A percentile compares a stretch with the other conserved stretches of the same genome.
phyloP scores from a whole-genome alignment of 2,113 vertebrate species.

The Salminus brasiliensis region DNA sequence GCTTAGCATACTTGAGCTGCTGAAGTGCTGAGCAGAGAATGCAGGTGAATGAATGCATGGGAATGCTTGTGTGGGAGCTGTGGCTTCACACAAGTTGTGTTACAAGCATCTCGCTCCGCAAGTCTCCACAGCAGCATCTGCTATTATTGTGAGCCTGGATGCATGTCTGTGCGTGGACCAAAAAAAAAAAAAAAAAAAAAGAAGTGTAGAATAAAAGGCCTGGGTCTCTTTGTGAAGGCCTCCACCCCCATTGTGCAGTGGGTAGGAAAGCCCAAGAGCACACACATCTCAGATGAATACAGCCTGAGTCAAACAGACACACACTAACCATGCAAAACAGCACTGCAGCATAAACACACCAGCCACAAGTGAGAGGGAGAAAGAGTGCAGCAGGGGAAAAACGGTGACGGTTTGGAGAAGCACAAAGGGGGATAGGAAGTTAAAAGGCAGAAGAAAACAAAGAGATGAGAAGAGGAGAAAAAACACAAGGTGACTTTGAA shows the following conservation, averaged over 20 bases:
- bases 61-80: background rate
- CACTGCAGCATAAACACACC: background rate
- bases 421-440: background rate
- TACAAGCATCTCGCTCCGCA: slow-evolving; percentile 5
- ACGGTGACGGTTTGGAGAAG: background rate
- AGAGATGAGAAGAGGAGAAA: slow-evolving; percentile 12
- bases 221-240: slow-evolving; percentile 48
- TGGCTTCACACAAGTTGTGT: background rate
- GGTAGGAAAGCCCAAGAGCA: slow-evolving; percentile 27
- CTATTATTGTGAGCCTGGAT: slow-evolving; percentile 22
- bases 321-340: background rate
- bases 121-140: slow-evolving; percentile 3
- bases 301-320: background rate
- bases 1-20: background rate
- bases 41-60: background rate
- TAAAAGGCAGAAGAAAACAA: slow-evolving; percentile 4
- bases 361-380: background rate
- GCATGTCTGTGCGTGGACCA: slow-evolving; percentile 37
- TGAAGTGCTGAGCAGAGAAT: background rate
- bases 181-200: slow-evolving; percentile 18
- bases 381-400: background rate
- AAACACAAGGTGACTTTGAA: slow-evolving; percentile 33
- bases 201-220: slow-evolving; percentile 45
- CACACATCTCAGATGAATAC: slow-evolving; percentile 14
- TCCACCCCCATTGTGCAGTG: slow-evolving; percentile 14